Evolutionary conservation across 92 coral and sea anemone species (phyloP).

Genomic region (Pocillopora meandrina): DNA sequence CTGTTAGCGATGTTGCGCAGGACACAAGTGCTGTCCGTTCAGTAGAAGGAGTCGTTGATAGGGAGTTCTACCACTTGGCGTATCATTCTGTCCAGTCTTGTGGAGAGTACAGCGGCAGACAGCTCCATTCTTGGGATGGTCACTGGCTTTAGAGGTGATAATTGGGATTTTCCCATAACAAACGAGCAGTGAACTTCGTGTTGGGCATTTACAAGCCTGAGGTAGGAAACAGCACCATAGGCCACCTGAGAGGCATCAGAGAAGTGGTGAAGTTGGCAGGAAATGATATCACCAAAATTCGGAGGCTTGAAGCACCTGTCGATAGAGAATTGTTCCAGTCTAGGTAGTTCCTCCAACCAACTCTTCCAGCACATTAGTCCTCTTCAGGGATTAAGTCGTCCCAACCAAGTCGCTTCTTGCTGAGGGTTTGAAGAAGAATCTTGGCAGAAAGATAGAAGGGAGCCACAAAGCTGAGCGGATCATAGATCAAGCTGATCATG

Average conservation of each 20-base stretch:
- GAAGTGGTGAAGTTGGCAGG: slow-evolving; percentile 1
- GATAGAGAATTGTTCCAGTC: background rate
- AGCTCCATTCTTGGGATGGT: slow-evolving; percentile 31
- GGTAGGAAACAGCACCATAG: slow-evolving; percentile 3
- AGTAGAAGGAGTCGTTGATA: background rate
- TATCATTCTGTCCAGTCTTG: slow-evolving; percentile 13
- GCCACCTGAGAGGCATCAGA: slow-evolving; percentile 8
- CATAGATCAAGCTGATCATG: background rate
- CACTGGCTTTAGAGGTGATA: background rate
- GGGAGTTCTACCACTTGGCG: background rate
- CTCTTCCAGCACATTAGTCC: background rate
- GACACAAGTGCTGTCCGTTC: slow-evolving; percentile 21
- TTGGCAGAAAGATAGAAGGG: slow-evolving; percentile 1
- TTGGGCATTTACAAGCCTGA: background rate
- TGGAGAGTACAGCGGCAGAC: slow-evolving; percentile 18
- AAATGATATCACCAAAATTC: background rate
- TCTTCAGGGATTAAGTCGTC: slow-evolving; percentile 1
- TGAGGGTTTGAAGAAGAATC: slow-evolving; percentile 1
- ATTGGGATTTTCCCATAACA: background rate
- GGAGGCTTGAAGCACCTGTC: background rate
- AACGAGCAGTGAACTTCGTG: background rate
- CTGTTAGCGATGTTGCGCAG: slow-evolving; percentile 10
- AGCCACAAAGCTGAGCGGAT: background rate
- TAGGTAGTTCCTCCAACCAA: background rate
- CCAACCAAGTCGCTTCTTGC: background rate